phyloP scores from a whole-genome alignment of 2,113 vertebrate genomes.

The Orcinus orca region DNA sequence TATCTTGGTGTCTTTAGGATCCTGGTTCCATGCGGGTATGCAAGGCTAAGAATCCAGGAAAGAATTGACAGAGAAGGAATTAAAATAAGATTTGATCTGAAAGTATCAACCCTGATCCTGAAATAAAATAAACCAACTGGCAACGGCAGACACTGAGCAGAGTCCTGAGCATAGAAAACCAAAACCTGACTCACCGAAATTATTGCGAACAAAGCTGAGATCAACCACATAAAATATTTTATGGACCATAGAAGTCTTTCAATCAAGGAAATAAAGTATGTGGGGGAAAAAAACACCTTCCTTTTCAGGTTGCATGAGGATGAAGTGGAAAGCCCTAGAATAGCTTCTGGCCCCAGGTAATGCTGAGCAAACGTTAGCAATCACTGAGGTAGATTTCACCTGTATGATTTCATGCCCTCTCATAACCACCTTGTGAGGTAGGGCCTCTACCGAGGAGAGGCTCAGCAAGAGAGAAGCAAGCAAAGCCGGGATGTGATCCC shows the following conservation, averaged over 20 bases:
- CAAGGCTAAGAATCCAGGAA: conserved; percentile 82
- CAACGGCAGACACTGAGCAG: conserved; percentile 59
- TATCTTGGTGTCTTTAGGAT: conserved; percentile 84
- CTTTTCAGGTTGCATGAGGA: background rate
- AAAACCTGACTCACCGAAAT: background rate
- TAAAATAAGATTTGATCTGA: conserved; percentile 86
- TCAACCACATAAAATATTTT: background rate
- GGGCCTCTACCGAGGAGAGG: background rate
- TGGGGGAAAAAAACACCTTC: background rate
- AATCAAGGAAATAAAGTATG: background rate
- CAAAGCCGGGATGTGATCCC: background rate
- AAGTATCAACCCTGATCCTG: conserved; percentile 84
- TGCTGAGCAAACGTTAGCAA: background rate
- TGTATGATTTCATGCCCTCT: background rate
- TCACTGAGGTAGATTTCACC: background rate
- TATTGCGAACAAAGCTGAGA: background rate
- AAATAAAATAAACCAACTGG: conserved; percentile 45
- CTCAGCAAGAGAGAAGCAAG: background rate
- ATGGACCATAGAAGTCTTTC: background rate
- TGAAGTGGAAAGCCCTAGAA: background rate
- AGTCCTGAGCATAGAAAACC: background rate
- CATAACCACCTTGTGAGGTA: background rate
- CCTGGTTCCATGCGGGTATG: conserved; percentile 87
- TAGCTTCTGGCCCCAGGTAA: background rate
- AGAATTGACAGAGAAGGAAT: conserved; percentile 84